Base-by-base conservation (phyloP, 2,797 vertebrate genomes). In the Nannoperca australis region DNA sequence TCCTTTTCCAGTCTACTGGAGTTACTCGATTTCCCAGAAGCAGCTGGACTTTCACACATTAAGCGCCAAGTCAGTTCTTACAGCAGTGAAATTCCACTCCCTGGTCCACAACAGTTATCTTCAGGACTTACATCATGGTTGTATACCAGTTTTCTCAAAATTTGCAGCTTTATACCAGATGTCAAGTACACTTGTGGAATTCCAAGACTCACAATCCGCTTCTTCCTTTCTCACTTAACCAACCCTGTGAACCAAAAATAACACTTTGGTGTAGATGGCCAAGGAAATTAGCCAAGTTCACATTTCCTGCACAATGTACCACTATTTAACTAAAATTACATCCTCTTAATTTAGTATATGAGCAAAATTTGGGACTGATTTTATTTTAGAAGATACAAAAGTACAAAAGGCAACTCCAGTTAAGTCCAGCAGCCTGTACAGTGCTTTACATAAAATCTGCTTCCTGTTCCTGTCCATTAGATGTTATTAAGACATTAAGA, bases 1-100 rank as follows among this genome's bases (percentile, higher is more conserved):
- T 68, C 24, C 56, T 68, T 63, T 67, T 63, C 36, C 60, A 64
- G 51, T 70, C 65, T 68, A 56, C 18, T 54, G 73, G 60, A 50
- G 47, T 27, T 18, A 64, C 36, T 10, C 13, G 11, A 38, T 65
- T 63, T 71, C 56, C 66, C 49, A 62, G 32, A 53, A 63, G 73
- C 44, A 36, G 58, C 63, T 50, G 56, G 68, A 56, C 30, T 12
- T 66, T 49, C 49, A 69, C 79, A 68, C 61, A 58, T 58, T 69
- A 62, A 36, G 32, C 22, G 40, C 49, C 42, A 8, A 58, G n/a
- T 59, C 73, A 27, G 20, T 56, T 42, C 49, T 60, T 32, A 40
- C 22, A 47, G 50, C 27, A 20, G 36, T 24, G 50, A 34, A 47
- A 13, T 63, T 56, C 34, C 27, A 42, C 24, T 24, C 58, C 4